A percentile compares a stretch with the other conserved stretches of the same genome.
These are phyloP conservation scores for Centrocercus urophasianus DNA, from an alignment of 2,113 vertebrate genomes.

Conservation along the genomic window DNA sequence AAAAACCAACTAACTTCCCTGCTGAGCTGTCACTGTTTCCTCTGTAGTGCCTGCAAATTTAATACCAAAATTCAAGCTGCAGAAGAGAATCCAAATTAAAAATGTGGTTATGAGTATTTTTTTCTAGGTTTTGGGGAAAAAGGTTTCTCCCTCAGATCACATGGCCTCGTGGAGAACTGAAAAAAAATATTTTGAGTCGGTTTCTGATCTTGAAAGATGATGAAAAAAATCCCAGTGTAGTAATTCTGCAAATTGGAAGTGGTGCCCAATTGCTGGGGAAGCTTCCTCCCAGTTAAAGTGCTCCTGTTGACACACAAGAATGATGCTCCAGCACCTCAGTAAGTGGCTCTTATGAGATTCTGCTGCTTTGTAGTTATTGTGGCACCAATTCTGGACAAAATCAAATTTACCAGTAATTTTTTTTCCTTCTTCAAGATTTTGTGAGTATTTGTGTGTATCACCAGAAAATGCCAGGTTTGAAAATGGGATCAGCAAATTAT, in stretches of 20 bases:
- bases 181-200: not conserved
- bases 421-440: not conserved
- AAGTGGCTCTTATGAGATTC: not conserved
- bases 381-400: not conserved
- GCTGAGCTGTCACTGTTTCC: not conserved
- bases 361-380: slow-evolving; percentile 1
- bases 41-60: not conserved
- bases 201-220: not conserved
- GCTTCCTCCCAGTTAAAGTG: not conserved
- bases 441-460: not conserved
- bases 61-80: not conserved
- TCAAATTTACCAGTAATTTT: not conserved
- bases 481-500: slow-evolving; percentile 25
- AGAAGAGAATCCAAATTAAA: not conserved
- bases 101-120: not conserved
- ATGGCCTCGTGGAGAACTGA: not conserved
- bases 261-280: not conserved
- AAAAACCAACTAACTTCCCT: not conserved
- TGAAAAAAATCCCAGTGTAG: not conserved
- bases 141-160: not conserved
- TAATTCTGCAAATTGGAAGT: not conserved
- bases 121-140: not conserved
- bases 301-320: not conserved
- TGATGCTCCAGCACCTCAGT: not conserved
- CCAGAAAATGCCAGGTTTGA: not conserved